These are phyloP conservation scores for Ammospiza maritima DNA, from an alignment of 2,797 vertebrate genomes.

Conservation along the genomic window DNA sequence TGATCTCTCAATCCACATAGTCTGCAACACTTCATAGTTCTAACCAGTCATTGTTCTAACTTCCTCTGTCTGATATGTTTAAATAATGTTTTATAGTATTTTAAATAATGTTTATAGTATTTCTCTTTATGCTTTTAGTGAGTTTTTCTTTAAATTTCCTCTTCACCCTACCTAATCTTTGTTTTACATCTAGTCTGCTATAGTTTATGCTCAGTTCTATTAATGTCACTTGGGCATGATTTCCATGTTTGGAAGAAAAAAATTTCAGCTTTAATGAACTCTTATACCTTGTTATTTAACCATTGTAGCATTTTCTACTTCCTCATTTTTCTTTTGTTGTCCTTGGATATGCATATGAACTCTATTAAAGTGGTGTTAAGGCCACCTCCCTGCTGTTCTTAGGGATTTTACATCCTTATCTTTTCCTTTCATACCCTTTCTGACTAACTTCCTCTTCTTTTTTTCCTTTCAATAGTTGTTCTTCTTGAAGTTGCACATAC, in stretches of 20 bases:
- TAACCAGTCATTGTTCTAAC: background rate
- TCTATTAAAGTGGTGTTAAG: background rate
- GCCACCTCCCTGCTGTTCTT: slow-evolving; percentile 7
- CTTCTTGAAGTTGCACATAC: slow-evolving; percentile 18
- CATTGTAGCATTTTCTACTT: background rate
- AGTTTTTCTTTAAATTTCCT: slow-evolving; percentile 20
- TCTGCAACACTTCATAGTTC: background rate
- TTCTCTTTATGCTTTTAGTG: background rate
- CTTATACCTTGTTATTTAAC: slow-evolving; percentile 33
- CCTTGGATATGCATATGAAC: background rate
- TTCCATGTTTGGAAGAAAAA: slow-evolving; percentile 36
- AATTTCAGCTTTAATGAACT: slow-evolving; percentile 29
- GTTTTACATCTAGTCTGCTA: slow-evolving; percentile 24
- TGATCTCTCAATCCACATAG: background rate
- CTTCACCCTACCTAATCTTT: background rate
- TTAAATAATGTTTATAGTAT: no score
- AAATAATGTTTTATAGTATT: background rate
- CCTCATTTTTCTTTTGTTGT: background rate
- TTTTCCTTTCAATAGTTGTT: slow-evolving; percentile 12
- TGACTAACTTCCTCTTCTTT: slow-evolving; percentile 8
- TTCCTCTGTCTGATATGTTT: background rate
- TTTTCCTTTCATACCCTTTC: slow-evolving; percentile 37
- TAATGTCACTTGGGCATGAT: slow-evolving; percentile 42
- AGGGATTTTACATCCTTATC: background rate
- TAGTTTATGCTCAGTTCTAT: slow-evolving; percentile 32